Conservation (phyloP, 2,113 vertebrate species). For the Paradoxurus hermaphroditus region DNA sequence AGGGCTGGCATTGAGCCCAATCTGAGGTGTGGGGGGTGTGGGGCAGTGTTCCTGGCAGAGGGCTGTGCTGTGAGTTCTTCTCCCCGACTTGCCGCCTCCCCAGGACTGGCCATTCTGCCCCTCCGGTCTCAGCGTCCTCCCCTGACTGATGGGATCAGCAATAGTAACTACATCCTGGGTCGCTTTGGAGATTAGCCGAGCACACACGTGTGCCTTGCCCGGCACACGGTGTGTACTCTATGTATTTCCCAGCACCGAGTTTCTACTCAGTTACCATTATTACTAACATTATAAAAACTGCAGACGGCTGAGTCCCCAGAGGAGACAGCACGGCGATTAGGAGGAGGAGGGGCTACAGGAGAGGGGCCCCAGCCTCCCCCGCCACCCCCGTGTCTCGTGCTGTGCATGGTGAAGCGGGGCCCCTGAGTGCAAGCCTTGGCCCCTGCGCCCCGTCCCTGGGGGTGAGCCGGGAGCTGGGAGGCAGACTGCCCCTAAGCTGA, state of each 20-base stretch:
- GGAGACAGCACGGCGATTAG: background rate
- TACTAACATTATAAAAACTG: background rate
- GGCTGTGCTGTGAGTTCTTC: background rate
- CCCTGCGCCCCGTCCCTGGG: background rate
- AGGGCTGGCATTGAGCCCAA: background rate
- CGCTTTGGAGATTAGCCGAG: background rate
- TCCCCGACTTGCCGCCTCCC: background rate
- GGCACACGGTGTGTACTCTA: background rate
- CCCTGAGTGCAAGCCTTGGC: no score
- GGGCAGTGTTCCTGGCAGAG: background rate
- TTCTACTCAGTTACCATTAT: background rate
- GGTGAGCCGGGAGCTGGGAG: background rate
- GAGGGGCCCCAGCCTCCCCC: background rate
- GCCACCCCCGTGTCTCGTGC: fast-evolving
- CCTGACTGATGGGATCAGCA: background rate
- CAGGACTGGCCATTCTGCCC: background rate
- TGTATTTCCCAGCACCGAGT: background rate
- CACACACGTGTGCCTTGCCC: background rate
- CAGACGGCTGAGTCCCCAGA: background rate
- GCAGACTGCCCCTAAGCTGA: background rate
- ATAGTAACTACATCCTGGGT: background rate
- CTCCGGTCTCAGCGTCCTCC: background rate
- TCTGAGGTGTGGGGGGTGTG: no score
- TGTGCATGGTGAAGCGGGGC: background rate
- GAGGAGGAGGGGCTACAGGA: background rate